Evolutionary conservation across 2,113 vertebrate species (phyloP).

Genomic region (Chaetorhynchus papuensis): DNA sequence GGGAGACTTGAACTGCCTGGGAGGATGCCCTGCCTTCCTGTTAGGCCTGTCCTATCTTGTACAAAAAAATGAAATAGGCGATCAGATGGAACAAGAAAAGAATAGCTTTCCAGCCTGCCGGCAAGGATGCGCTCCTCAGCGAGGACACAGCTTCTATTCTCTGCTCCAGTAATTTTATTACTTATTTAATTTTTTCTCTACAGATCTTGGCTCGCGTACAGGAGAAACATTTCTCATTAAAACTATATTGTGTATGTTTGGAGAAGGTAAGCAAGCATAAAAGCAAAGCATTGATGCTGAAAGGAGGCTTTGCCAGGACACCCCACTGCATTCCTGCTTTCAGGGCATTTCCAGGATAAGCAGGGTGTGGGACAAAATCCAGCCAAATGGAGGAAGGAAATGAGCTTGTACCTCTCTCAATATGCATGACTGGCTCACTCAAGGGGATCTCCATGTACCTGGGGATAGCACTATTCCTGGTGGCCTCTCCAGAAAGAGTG

Average conservation of each 20-base stretch:
- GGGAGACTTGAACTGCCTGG: neutral
- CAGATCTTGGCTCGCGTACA: neutral
- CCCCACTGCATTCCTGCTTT: accelerated
- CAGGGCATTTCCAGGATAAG: neutral
- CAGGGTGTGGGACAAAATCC: neutral
- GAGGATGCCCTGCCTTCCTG: neutral
- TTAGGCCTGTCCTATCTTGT: neutral
- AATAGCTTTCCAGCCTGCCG: neutral
- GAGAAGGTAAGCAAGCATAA: neutral
- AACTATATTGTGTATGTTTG: neutral
- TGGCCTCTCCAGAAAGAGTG: neutral
- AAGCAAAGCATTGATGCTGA: neutral
- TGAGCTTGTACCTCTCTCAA: accelerated
- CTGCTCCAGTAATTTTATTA: neutral
- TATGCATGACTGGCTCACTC: accelerated
- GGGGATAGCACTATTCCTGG: accelerated
- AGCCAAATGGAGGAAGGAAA: neutral
- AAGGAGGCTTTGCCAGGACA: neutral
- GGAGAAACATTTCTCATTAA: neutral
- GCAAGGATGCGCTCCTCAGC: neutral
- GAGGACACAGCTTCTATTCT: neutral
- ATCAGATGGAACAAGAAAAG: neutral
- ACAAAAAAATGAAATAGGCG: neutral
- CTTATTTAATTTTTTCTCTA: neutral
- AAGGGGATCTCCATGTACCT: no score